Conservation (phyloP, 2,113 vertebrate genomes). For the Chloropsis hardwickii region DNA sequence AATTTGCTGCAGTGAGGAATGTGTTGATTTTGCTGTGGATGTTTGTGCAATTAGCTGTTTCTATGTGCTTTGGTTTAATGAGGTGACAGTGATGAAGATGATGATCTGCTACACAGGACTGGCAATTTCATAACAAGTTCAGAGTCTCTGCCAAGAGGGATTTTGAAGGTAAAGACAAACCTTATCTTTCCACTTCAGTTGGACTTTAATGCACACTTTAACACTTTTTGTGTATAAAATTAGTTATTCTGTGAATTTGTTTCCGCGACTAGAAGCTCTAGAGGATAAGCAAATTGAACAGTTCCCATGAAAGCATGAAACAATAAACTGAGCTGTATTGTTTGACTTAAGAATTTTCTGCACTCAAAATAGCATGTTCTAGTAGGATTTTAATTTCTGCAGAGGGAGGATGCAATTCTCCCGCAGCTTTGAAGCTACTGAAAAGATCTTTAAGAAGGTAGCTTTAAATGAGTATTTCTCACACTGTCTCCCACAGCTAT, state of each 20-base stretch:
- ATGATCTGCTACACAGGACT: slow-evolving; percentile 83
- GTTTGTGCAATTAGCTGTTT: neutral
- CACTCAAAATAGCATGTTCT: neutral
- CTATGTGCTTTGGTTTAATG: neutral
- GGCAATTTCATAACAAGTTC: slow-evolving; percentile 85
- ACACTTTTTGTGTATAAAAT: neutral
- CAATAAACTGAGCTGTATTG: neutral
- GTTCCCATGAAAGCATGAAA: neutral
- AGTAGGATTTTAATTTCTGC: neutral
- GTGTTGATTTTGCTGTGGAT: neutral
- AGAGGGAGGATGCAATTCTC: neutral
- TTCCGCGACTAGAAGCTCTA: neutral
- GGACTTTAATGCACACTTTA: fast-evolving
- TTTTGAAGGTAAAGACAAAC: slow-evolving; percentile 80
- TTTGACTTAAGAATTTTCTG: neutral
- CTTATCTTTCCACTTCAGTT: neutral
- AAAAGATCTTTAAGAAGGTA: neutral
- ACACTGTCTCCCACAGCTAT: fast-evolving
- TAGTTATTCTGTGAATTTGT: neutral
- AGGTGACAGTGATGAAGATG: slow-evolving; percentile 76
- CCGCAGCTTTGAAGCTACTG: neutral
- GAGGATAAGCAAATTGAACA: neutral
- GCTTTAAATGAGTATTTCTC: neutral
- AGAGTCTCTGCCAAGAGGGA: slow-evolving; percentile 79
- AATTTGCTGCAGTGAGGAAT: neutral